Evolutionary conservation across 2,113 vertebrate genomes (phyloP).

Genomic region (Python bivittatus): DNA sequence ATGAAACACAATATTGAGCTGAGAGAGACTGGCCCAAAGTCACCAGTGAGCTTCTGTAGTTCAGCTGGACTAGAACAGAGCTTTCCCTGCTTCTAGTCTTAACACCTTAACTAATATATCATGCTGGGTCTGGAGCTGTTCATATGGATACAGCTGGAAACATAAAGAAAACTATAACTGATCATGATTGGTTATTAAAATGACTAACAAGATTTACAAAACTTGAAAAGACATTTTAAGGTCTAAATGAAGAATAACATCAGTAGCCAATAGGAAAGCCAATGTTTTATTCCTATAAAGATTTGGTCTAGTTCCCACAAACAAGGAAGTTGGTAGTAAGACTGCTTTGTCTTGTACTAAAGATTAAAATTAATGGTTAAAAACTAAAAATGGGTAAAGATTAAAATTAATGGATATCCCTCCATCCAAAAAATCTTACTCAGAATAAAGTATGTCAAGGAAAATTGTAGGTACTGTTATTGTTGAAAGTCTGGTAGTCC

Average conservation of each 20-base stretch:
- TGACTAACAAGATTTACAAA: neutral
- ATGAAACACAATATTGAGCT: neutral
- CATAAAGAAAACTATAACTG: neutral
- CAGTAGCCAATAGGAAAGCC: neutral
- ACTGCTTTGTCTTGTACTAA: neutral
- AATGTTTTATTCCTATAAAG: neutral
- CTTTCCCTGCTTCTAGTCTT: neutral
- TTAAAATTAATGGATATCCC: neutral
- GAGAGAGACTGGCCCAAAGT: neutral
- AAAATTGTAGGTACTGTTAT: neutral
- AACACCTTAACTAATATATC: neutral
- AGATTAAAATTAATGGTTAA: neutral
- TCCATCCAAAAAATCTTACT: neutral
- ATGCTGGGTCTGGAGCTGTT: neutral
- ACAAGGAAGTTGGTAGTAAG: neutral
- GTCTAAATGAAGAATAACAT: neutral
- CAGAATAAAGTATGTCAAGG: neutral
- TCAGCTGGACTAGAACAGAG: neutral
- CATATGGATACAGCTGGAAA: neutral
- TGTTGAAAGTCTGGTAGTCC: neutral
- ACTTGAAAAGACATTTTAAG: neutral
- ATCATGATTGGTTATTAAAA: neutral
- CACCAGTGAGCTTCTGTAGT: neutral
- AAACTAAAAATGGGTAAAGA: neutral
- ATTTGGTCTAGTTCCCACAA: neutral